Base-by-base conservation (phyloP, 2,797 vertebrate species). In the Gambelia wislizenii region DNA sequence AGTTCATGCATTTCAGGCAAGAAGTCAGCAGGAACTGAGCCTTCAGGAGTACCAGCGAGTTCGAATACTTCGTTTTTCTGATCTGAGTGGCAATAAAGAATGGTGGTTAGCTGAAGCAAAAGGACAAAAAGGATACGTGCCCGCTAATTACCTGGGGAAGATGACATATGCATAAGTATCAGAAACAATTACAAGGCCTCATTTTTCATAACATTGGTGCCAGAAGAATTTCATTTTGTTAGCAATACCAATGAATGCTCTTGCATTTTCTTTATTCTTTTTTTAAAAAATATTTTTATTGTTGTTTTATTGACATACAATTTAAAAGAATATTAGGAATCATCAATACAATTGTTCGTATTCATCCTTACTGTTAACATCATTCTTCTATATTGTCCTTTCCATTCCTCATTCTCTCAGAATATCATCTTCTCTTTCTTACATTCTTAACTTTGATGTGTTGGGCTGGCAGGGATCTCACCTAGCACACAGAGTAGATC, bases 71-170 rank as follows among this genome's bases (percentile, higher is more conserved):
- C 85, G 96, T 88, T 99, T 99, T 96, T 98, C 97, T 14, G 99
- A 99, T 95, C 96, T 98, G 82, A 98, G 98, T 77, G 99, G 99
- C 70, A 99, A 99, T 90, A 98, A 98, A 92, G 98, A 99, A 86
- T 99, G 99, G 99, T 99, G 99, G 99, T 93, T 99, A 61, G 99
- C 98, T 0, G 99, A 99, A 96, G 97, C 97, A 2, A 97, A 98
- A 33, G 99, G 99, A 81, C 98, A 98, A 91, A 98, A 92, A 91
- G 99, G 99, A 69, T 99, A 99, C 0, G 98, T 99, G 22, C 99
- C 99, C 0, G 98, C 99, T 88, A 99, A 98, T 97, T 99, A 99
- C 92, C 98, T 99, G 0, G 98, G 98, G 88, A 99, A 97, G 97
- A 99, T 99, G 99, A 99, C 98, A 56, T 99, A 99, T 0, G 98